phyloP scores from a whole-genome alignment of 1,140 invertebrate genomes.

The Drosophila micromelanica region DNA sequence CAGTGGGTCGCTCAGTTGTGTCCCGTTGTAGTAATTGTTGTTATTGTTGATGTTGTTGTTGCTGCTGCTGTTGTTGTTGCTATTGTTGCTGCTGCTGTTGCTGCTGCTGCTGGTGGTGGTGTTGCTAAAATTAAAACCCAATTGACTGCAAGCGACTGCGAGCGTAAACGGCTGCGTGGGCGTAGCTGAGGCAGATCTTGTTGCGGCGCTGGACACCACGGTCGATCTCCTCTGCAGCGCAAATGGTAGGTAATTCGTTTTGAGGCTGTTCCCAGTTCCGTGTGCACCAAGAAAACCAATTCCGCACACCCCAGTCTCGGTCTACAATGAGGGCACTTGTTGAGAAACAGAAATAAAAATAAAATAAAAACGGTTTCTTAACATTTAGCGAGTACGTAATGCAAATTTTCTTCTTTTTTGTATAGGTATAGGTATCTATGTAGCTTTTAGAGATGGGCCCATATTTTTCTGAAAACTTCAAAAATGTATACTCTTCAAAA shows the following conservation, averaged over 20 bases:
- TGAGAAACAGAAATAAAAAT: slow-evolving; percentile 18
- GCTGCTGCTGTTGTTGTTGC: slow-evolving; percentile 20
- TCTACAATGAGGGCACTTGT: slow-evolving; percentile 38
- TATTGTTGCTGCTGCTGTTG: background rate
- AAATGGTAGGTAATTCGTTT: slow-evolving; percentile 81
- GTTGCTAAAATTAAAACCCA: slow-evolving; percentile 32
- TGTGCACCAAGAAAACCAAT: slow-evolving; percentile 16
- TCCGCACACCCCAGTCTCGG: slow-evolving; percentile 11
- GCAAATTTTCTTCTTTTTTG: slow-evolving; percentile 14
- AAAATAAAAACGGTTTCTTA: slow-evolving; percentile 24
- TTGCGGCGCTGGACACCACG: slow-evolving; percentile 63
- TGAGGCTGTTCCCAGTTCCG: slow-evolving; percentile 71
- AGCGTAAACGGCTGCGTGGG: slow-evolving; percentile 13
- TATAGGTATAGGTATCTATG: slow-evolving; percentile 11
- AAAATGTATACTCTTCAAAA: too few species aligned
- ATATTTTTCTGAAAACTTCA: background rate
- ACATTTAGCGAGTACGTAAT: slow-evolving; percentile 36
- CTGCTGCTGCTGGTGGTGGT: background rate
- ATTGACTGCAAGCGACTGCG: slow-evolving; percentile 16
- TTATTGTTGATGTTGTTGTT: slow-evolving; percentile 26
- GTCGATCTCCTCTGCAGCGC: slow-evolving; percentile 75
- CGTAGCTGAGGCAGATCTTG: slow-evolving; percentile 59
- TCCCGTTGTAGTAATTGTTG: slow-evolving; percentile 6
- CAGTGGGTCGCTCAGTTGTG: slow-evolving; percentile 13
- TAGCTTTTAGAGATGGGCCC: background rate